A percentile compares a stretch with the other conserved stretches of the same genome.
phyloP scores from a whole-genome alignment of 2,797 vertebrate genomes.

The Erethizon dorsatum region DNA sequence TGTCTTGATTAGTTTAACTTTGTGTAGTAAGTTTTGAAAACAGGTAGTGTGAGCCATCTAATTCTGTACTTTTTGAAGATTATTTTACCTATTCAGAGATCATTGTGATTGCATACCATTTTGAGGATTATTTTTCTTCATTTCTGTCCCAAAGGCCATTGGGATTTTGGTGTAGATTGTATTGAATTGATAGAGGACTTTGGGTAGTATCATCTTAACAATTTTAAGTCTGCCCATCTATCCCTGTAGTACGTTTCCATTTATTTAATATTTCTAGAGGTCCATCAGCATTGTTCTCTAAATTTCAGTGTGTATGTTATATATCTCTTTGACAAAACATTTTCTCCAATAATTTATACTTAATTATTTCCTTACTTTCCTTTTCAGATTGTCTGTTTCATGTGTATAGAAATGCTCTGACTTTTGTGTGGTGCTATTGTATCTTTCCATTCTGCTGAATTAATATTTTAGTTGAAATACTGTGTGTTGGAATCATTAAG shows the following conservation, averaged over 20 bases:
- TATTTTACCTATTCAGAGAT: background rate
- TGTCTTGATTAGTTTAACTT: background rate
- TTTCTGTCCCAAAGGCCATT: background rate
- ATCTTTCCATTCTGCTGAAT: background rate
- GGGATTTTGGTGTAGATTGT: background rate
- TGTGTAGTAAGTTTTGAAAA: background rate
- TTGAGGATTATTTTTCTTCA: background rate
- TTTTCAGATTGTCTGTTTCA: background rate
- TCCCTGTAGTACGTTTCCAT: background rate
- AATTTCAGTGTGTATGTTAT: background rate
- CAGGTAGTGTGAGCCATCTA: background rate
- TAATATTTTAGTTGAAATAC: background rate
- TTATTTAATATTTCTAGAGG: background rate
- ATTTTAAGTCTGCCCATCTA: background rate
- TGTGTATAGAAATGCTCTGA: background rate
- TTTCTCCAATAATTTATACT: background rate
- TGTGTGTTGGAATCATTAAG: background rate
- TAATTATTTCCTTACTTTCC: background rate
- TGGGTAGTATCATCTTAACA: background rate
- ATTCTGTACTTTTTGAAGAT: background rate
- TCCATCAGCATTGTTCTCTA: background rate
- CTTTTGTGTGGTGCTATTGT: background rate
- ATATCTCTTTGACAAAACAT: background rate
- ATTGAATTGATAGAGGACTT: background rate
- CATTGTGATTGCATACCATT: background rate